A percentile compares a stretch with the other conserved stretches of the same genome.
Conservation (phyloP, 1,140 invertebrate species). For the Drosophila murphyi region DNA sequence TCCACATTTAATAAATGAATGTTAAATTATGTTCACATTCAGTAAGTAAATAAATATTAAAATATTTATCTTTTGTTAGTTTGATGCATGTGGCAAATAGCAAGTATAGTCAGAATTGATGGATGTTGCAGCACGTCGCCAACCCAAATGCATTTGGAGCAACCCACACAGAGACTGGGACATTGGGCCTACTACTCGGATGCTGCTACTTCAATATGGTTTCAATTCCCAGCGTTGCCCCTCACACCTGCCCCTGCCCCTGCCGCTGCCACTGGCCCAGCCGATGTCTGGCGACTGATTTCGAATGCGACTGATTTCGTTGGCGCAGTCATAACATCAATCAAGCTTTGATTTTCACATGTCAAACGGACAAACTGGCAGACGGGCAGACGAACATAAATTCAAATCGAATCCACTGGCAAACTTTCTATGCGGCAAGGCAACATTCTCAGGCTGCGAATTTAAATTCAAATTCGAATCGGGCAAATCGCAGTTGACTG, state of each 20-base stretch:
- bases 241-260: not conserved
- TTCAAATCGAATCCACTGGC: conserved; percentile 59
- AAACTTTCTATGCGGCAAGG: conserved; percentile 61
- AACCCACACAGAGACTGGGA: not conserved
- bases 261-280: not conserved
- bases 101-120: not conserved
- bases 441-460: conserved; percentile 55
- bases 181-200: not conserved
- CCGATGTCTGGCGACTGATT: conserved; percentile 26
- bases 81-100: not conserved
- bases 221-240: conserved; percentile 5
- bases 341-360: conserved; percentile 79
- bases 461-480: conserved; percentile 18
- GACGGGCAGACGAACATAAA: conserved; percentile 51
- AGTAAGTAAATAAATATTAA: too few species aligned
- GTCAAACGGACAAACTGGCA: conserved; percentile 49
- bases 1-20: too few species aligned
- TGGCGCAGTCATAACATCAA: conserved; percentile 65
- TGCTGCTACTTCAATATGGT: conserved; percentile 12
- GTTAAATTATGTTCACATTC: too few species aligned
- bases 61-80: too few species aligned
- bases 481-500: conserved; percentile 14
- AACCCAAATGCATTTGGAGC: conserved; percentile 1
- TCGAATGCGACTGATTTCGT: conserved; percentile 40
- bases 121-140: not conserved